A percentile compares a stretch with the other conserved stretches of the same genome.
These are phyloP conservation scores for Embiotoca jacksoni DNA, from an alignment of 2,113 vertebrate genomes.

Conservation along the genomic window DNA sequence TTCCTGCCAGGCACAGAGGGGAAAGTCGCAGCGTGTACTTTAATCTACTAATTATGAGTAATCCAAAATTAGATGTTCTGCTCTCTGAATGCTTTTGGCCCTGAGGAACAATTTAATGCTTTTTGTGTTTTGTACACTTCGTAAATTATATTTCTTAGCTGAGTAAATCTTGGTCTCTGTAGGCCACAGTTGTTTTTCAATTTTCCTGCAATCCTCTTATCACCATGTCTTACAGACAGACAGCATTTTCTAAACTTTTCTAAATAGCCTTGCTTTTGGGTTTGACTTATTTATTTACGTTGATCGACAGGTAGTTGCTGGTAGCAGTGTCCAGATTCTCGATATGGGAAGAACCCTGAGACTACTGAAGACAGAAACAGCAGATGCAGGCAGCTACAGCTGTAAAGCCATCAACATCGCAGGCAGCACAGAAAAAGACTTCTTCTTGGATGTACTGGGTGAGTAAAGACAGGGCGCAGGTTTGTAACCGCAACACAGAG, in stretches of 20 bases:
- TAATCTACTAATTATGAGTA: constrained; percentile 40
- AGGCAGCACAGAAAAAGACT: constrained; percentile 91
- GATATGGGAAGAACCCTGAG: constrained; percentile 90
- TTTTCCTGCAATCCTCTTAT: neutral
- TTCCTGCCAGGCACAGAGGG: constrained; percentile 46
- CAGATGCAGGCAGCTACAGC: constrained; percentile 90
- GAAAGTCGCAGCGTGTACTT: constrained; percentile 26
- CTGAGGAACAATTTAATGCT: neutral
- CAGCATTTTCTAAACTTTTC: constrained; percentile 15
- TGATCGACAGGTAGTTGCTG: constrained; percentile 86
- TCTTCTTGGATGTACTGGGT: constrained; percentile 91
- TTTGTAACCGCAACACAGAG: neutral
- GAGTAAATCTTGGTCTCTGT: neutral
- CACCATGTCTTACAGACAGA: constrained; percentile 2
- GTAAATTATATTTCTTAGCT: constrained; percentile 8
- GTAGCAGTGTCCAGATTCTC: constrained; percentile 85
- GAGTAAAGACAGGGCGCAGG: constrained; percentile 39
- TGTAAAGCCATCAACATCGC: constrained; percentile 94
- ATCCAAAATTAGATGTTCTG: constrained; percentile 32
- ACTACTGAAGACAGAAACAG: constrained; percentile 84
- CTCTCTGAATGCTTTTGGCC: constrained; percentile 20
- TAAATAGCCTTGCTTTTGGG: constrained; percentile 6
- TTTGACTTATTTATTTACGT: constrained; percentile 34
- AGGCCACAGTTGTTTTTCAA: neutral
- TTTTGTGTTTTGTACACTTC: constrained; percentile 4